phyloP scores from a whole-genome alignment of 2,888 invertebrate genomes.

The Apoda limacodes region DNA sequence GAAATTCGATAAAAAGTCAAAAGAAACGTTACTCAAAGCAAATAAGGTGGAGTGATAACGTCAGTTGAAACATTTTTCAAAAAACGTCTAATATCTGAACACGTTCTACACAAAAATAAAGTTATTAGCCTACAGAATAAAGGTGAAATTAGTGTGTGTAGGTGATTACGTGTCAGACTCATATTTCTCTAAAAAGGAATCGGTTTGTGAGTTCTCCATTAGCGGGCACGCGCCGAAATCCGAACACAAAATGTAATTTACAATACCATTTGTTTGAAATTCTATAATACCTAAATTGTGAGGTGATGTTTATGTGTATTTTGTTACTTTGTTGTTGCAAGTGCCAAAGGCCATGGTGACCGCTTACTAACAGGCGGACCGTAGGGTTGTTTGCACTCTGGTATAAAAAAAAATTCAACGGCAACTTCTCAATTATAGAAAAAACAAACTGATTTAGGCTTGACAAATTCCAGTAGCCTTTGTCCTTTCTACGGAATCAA shows the following conservation, averaged over 20 bases:
- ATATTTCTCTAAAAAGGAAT: conserved; percentile 43
- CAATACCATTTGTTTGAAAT: conserved; percentile 56
- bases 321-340: too few relatives aligned
- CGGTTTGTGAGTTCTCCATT: conserved; percentile 57
- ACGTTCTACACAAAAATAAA: conserved; percentile 19
- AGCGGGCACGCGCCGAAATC: conserved; percentile 61
- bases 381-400: too few relatives aligned
- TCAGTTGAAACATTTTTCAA: conserved; percentile 33
- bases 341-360: too few relatives aligned
- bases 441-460: too few relatives aligned
- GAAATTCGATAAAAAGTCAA: conserved; percentile 49
- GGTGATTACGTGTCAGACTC: conserved; percentile 35
- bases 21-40: conserved; percentile 50
- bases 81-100: conserved; percentile 25
- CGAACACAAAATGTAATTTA: conserved; percentile 60
- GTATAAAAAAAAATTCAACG: too few relatives aligned
- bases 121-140: conserved; percentile 17
- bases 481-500: too few relatives aligned
- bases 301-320: too few relatives aligned
- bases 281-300: too few relatives aligned
- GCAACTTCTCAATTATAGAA: too few relatives aligned
- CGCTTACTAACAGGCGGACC: too few relatives aligned
- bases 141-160: conserved; percentile 16
- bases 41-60: conserved; percentile 56
- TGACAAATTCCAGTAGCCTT: too few relatives aligned